Percentiles rank a stretch among this genome's conserved stretches.
These are phyloP conservation scores for Disparrhopalites patrizii DNA, from an alignment of 2,888 invertebrate genomes.

Conservation along the genomic window DNA sequence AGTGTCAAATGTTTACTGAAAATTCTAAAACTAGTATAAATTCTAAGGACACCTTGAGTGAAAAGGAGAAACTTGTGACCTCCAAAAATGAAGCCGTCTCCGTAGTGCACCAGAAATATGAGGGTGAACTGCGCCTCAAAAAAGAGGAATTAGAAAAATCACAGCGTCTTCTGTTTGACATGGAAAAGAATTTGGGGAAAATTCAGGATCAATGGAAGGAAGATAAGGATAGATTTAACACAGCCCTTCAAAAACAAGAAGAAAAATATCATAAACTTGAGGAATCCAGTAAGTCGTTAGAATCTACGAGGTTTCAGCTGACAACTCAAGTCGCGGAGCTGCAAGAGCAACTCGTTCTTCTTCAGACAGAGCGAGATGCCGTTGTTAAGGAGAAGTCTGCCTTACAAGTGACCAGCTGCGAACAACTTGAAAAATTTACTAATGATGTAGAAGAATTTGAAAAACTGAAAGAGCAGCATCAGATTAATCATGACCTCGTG, in stretches of 20 bases:
- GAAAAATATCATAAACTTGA: conserved; percentile 29
- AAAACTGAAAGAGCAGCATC: conserved; percentile 59
- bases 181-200: conserved; percentile 33
- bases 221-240: conserved; percentile 33
- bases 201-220: conserved; percentile 36
- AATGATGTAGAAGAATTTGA: conserved; percentile 55
- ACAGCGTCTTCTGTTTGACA: conserved; percentile 35
- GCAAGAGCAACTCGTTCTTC: conserved; percentile 9
- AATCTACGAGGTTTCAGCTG: conserved; percentile 24
- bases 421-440: conserved; percentile 42
- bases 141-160: conserved; percentile 36
- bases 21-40: conserved; percentile 6
- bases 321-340: conserved; percentile 26
- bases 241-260: conserved; percentile 23
- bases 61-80: conserved; percentile 35
- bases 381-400: conserved; percentile 59
- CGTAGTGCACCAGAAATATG: conserved; percentile 34
- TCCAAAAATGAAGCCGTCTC: conserved; percentile 39
- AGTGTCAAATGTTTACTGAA: too few species aligned
- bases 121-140: conserved; percentile 30
- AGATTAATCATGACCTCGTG: conserved; percentile 42
- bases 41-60: conserved; percentile 35
- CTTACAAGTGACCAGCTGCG: conserved; percentile 59
- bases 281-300: conserved; percentile 28
- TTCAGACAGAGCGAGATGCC: not conserved